Base-by-base conservation (phyloP, 2,888 invertebrate genomes). In the Sphecodes monilicornis region DNA sequence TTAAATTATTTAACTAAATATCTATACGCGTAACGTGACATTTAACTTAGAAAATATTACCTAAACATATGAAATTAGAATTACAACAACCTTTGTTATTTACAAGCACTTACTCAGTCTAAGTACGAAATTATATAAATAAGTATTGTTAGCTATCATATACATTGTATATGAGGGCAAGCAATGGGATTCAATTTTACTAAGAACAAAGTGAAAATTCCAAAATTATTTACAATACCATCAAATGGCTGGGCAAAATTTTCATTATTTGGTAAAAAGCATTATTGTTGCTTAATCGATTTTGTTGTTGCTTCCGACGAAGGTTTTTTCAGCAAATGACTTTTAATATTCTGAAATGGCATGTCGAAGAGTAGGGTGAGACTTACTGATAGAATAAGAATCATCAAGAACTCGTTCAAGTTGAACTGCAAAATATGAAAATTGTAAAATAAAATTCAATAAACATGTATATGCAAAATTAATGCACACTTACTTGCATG, bases 261-360 rank as follows among this genome's bases (percentile, higher is more conserved):
- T 60, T 60, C 57, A 77, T 39, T 66, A 78, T 88, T 82, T 86
- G 78, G 82, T 81, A 16, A 29, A 29, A 32, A 73, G 11, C 29
- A 43, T 90, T 81, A 92, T 68, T 92, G 90, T 16, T 68, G 57
- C 86, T 92, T 92, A n/a, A 76, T 84, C 16, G 74, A 54, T 50
- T 92, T 90, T 3, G 43, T 70, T 4, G 75, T n/a, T 43, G 57
- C 26, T 41, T 78, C 36, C 13, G 68, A 26, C 54, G 26, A 26
- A 16, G 84, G 81, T 77, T 93, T 94, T 78, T 93, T 94, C 83
- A 95, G 94, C 57, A 96, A 91, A 80, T 96, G 91, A 90, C 96
- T 96, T 91, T 96, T 96, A n/a, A 97, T 95, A 91, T 97, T 97
- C 94, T 97, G 96, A 91, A 97, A 97, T 18, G 97, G 97, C 84